These are phyloP conservation scores for Loxodonta africana DNA, from an alignment of 2,113 vertebrate species.

Conservation along the genomic window DNA sequence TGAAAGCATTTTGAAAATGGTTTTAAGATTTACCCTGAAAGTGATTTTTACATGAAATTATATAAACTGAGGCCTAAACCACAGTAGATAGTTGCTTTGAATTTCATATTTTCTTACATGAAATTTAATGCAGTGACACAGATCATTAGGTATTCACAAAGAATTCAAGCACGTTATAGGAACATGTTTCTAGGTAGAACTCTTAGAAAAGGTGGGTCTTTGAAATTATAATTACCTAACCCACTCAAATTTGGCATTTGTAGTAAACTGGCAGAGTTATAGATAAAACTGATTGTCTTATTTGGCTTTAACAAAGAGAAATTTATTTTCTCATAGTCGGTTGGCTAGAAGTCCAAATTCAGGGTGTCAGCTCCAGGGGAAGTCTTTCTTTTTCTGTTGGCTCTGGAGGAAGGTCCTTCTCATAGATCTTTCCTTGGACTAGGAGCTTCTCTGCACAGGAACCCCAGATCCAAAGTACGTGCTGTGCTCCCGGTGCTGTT, in stretches of 20 bases:
- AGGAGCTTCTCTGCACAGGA: too few relatives aligned
- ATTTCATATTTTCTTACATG: constrained; percentile 34
- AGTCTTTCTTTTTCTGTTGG: too few relatives aligned
- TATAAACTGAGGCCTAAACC: constrained; percentile 38
- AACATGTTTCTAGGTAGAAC: not conserved
- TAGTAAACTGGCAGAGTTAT: constrained; percentile 49
- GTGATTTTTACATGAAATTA: not conserved
- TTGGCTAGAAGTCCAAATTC: too few relatives aligned
- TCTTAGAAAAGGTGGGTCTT: not conserved
- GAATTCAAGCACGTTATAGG: not conserved
- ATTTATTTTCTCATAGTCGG: too few relatives aligned
- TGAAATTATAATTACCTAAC: not conserved
- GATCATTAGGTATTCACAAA: constrained; percentile 51
- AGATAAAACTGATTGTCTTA: constrained; percentile 29
- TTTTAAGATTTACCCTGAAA: constrained; percentile 63
- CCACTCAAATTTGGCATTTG: constrained; percentile 20
- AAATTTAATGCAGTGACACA: not conserved
- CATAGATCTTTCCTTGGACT: too few relatives aligned
- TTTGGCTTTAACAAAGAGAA: too few relatives aligned
- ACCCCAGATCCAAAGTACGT: too few relatives aligned
- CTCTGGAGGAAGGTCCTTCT: too few relatives aligned
- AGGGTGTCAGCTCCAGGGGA: too few relatives aligned
- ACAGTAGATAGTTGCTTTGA: not conserved
- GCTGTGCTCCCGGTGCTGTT: too few relatives aligned
- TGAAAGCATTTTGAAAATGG: not conserved